These are phyloP conservation scores for Imbricaverruca yamaguchii DNA, from an alignment of 2,888 invertebrate genomes.

Conservation along the genomic window DNA sequence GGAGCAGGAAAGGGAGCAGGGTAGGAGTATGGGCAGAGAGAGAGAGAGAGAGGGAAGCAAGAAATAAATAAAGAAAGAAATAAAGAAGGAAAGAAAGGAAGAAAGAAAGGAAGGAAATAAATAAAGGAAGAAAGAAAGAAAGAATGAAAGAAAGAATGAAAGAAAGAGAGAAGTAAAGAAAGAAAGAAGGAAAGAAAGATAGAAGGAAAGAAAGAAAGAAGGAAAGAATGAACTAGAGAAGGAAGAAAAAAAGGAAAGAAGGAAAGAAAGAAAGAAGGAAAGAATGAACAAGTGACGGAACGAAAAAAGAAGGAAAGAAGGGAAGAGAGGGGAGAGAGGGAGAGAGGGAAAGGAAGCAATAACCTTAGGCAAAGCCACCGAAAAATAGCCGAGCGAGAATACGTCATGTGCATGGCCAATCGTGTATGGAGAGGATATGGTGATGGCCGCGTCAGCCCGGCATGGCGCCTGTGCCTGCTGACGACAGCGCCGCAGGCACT, in stretches of 20 bases:
- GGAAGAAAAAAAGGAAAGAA: background rate
- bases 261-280: background rate
- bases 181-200: background rate
- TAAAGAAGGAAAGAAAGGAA: constrained; percentile 19
- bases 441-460: too few relatives aligned
- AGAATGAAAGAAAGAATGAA: background rate
- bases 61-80: constrained; percentile 14
- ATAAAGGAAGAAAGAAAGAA: background rate
- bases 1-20: too few relatives aligned
- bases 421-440: too few relatives aligned
- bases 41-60: constrained; percentile 7
- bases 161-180: background rate
- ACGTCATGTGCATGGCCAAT: too few relatives aligned
- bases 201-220: background rate
- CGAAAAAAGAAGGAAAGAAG: background rate
- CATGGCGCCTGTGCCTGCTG: too few relatives aligned
- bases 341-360: background rate
- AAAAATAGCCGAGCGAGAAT: too few relatives aligned
- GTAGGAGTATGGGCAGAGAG: background rate
- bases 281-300: background rate
- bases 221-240: too few relatives aligned
- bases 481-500: too few relatives aligned
- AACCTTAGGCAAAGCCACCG: too few relatives aligned
- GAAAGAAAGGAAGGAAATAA: constrained; percentile 17
- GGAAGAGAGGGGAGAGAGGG: constrained; percentile 11